Evolutionary conservation across 2,888 invertebrate genomes (phyloP).

Genomic region (Linnaemya vulpina): DNA sequence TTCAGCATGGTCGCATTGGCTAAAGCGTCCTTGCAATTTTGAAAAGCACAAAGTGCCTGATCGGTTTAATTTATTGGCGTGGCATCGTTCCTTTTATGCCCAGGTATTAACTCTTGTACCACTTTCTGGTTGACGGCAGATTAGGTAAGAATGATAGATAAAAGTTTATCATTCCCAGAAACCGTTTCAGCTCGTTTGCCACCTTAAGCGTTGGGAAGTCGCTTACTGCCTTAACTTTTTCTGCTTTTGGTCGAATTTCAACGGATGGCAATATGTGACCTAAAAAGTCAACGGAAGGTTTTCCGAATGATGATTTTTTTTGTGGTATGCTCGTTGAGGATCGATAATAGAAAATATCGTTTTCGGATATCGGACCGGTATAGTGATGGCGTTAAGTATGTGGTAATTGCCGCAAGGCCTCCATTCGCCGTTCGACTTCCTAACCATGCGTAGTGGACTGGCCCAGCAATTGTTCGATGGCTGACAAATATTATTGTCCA

Average conservation of each 20-base stretch:
- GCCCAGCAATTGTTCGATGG: slow-evolving; percentile 81
- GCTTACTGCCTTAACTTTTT: slow-evolving; percentile 30
- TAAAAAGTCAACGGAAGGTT: slow-evolving; percentile 55
- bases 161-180: slow-evolving; percentile 73
- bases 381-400: slow-evolving; percentile 30
- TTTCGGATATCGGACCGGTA: too few species aligned
- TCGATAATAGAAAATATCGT: too few species aligned
- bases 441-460: slow-evolving; percentile 74
- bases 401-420: slow-evolving; percentile 44
- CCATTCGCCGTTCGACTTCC: slow-evolving; percentile 50
- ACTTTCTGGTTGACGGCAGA: slow-evolving; percentile 43
- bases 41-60: slow-evolving; percentile 54
- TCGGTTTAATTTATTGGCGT: slow-evolving; percentile 56
- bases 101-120: slow-evolving; percentile 29
- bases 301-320: slow-evolving; percentile 61
- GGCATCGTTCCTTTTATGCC: slow-evolving; percentile 68
- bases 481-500: slow-evolving; percentile 80
- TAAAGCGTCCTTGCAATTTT: slow-evolving; percentile 59
- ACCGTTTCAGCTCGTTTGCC: slow-evolving; percentile 66
- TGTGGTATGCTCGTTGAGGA: too few species aligned
- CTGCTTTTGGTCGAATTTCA: slow-evolving; percentile 61
- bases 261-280: slow-evolving; percentile 50
- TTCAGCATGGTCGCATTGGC: slow-evolving; percentile 51
- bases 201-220: slow-evolving; percentile 49
- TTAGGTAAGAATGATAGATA: slow-evolving; percentile 69